Conservation (phyloP, 2,888 invertebrate species). For the Cheilosia soror region DNA sequence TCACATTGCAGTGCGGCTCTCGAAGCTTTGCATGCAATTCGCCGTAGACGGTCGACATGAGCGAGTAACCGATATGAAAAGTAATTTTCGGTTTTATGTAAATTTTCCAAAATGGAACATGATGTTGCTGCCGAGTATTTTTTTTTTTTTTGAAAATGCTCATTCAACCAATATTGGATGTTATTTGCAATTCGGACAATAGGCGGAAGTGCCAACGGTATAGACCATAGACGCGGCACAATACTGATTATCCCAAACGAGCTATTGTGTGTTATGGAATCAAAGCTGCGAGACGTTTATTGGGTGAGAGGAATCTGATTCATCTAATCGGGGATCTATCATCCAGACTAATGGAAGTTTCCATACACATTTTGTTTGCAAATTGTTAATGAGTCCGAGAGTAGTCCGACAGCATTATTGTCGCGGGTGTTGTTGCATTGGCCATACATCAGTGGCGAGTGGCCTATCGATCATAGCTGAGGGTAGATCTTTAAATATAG, state of each 20-base stretch:
- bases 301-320: neutral
- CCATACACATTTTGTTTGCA: too few species aligned
- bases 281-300: neutral
- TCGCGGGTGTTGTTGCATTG: too few species aligned
- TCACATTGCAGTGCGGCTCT: constrained; percentile 43
- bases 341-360: too few species aligned
- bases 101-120: constrained; percentile 68
- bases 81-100: constrained; percentile 74
- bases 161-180: neutral
- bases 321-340: neutral
- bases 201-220: constrained; percentile 1
- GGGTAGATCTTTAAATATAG: too few species aligned
- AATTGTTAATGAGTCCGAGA: too few species aligned
- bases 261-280: neutral
- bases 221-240: neutral
- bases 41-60: neutral
- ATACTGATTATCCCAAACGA: neutral
- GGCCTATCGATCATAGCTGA: too few species aligned
- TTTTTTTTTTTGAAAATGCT: too few species aligned
- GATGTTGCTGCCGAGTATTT: constrained; percentile 39
- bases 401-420: too few species aligned
- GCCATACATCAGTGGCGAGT: too few species aligned
- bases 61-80: constrained; percentile 55
- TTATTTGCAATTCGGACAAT: constrained; percentile 34
- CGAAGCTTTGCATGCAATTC: neutral